These are phyloP conservation scores for Xylocopa sonorina DNA, from an alignment of 1,140 invertebrate genomes.

Conservation along the genomic window DNA sequence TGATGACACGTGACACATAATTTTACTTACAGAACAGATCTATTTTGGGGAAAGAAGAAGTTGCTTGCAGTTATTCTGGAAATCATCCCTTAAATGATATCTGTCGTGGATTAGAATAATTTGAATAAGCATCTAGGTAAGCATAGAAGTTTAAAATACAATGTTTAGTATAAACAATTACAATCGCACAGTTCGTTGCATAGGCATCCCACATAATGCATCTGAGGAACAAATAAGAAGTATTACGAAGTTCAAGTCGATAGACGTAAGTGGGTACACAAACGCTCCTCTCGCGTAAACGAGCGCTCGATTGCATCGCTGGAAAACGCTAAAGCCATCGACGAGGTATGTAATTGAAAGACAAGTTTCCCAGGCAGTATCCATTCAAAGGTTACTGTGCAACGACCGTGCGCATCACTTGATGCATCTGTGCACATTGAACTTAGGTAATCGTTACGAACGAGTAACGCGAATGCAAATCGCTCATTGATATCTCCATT, in stretches of 20 bases:
- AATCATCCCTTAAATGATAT: no score
- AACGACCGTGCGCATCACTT: constrained; percentile 44
- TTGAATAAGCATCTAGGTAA: no score
- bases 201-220: background rate
- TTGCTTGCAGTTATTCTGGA: no score
- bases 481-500: background rate
- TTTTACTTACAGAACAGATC: no score
- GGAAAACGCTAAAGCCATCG: constrained; percentile 37
- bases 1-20: no score
- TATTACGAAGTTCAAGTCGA: background rate
- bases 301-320: constrained; percentile 22
- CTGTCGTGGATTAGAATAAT: no score
- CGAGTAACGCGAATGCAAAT: background rate
- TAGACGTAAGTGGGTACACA: no score
- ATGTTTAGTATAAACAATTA: no score
- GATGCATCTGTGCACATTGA: constrained; percentile 27
- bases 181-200: background rate
- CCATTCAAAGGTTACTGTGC: constrained; percentile 60
- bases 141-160: no score
- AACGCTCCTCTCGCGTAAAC: no score
- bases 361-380: constrained; percentile 53
- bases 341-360: constrained; percentile 51
- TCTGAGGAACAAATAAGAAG: background rate
- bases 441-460: constrained; percentile 41
- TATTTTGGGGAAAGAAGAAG: no score